These are phyloP conservation scores for Matsumurasca onukii DNA, from an alignment of 1,140 invertebrate species.

Conservation along the genomic window DNA sequence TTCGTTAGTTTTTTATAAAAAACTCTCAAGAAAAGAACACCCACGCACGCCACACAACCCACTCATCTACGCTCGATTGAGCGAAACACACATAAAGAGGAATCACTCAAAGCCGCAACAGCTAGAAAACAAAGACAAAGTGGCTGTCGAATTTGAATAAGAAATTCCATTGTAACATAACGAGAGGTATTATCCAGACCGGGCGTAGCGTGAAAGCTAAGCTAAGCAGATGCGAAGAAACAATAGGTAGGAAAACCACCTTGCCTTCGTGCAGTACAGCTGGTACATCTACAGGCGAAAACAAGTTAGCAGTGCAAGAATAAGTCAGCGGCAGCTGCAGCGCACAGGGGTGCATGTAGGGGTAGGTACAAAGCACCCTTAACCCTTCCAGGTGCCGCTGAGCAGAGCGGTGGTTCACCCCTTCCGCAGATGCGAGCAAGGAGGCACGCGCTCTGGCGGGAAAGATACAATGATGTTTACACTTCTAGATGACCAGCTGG, in stretches of 20 bases:
- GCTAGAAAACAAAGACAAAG: conserved; percentile 11
- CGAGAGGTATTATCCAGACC: conserved; percentile 15
- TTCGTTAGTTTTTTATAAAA: no score
- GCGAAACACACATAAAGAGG: background rate
- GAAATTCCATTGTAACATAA: conserved; percentile 25
- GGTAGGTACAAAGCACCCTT: background rate
- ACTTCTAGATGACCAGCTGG: background rate
- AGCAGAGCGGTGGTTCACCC: background rate
- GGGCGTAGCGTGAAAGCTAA: conserved; percentile 21
- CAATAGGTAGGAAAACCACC: background rate
- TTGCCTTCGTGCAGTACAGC: background rate
- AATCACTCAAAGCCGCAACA: background rate
- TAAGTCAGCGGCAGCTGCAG: conserved; percentile 15
- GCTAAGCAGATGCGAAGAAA: conserved; percentile 17
- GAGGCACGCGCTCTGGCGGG: background rate
- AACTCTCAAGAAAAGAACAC: no score
- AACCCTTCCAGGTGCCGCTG: conserved; percentile 17
- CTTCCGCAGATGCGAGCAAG: background rate
- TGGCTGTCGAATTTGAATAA: conserved; percentile 25
- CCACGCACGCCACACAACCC: no score
- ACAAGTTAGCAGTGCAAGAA: conserved; percentile 21
- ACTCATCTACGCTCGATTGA: no score
- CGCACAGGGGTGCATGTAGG: background rate
- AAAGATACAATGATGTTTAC: conserved; percentile 1
- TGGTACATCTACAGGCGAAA: conserved; percentile 3